Conservation (phyloP, 2,113 vertebrate species). For the Peromyscus maniculatus region DNA sequence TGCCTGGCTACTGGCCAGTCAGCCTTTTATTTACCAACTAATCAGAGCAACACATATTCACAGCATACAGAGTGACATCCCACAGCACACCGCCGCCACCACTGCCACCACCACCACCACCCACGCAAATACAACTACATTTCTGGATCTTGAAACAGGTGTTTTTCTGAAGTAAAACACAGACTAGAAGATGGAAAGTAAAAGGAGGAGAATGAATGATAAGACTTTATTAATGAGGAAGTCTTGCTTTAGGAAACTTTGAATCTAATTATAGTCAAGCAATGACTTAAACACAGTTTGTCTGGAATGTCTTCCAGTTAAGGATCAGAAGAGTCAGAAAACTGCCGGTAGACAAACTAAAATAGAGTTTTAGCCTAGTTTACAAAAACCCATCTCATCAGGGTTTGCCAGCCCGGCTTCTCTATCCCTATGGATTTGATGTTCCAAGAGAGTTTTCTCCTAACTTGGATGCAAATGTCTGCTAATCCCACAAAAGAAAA, state of each 20-base stretch:
- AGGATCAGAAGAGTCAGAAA: neutral
- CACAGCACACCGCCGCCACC: no score
- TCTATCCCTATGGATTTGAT: neutral
- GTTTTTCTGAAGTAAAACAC: neutral
- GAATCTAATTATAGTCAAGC: neutral
- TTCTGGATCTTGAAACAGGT: neutral
- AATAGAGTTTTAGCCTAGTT: neutral
- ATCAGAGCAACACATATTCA: no score
- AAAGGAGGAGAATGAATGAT: neutral
- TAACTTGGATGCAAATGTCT: neutral
- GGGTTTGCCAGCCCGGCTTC: neutral
- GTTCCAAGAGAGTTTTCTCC: neutral
- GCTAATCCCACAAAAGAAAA: slow-evolving; percentile 27
- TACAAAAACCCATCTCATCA: neutral
- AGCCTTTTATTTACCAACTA: no score
- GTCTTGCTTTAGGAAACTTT: neutral
- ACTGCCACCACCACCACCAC: no score
- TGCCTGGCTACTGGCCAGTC: no score
- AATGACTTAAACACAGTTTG: neutral
- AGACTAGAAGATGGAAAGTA: neutral
- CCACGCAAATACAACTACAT: neutral
- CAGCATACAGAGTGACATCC: no score
- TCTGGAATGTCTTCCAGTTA: neutral
- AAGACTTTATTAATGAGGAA: neutral
- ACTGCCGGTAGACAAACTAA: neutral